phyloP scores from a whole-genome alignment of 2,888 invertebrate species.

The Dryocosmus kuriphilus region DNA sequence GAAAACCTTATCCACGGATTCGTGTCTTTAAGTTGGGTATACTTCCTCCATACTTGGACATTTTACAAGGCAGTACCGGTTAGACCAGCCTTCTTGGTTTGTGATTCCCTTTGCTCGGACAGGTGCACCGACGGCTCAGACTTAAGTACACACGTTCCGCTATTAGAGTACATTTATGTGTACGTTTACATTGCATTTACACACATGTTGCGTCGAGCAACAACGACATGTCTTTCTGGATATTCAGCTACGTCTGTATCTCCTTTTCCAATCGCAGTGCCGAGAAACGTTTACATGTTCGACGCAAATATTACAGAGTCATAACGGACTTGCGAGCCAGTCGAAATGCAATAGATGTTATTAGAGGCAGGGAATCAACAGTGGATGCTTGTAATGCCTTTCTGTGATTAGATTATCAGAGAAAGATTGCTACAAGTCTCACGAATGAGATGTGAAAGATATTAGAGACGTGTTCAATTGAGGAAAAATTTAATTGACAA shows the following conservation, averaged over 20 bases:
- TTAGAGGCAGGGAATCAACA: slow-evolving; percentile 20
- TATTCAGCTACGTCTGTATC: slow-evolving; percentile 28
- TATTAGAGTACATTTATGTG: slow-evolving; percentile 28
- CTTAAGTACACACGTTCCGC: slow-evolving; percentile 41
- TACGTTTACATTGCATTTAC: slow-evolving; percentile 47
- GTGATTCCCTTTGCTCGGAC: slow-evolving; percentile 69
- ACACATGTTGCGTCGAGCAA: slow-evolving; percentile 43
- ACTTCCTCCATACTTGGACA: slow-evolving; percentile 66
- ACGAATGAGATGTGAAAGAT: background rate
- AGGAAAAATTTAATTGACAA: background rate
- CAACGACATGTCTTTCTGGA: slow-evolving; percentile 35
- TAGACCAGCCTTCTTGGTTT: slow-evolving; percentile 68
- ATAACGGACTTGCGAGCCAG: slow-evolving; percentile 33
- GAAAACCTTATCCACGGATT: slow-evolving; percentile 13
- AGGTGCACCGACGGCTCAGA: slow-evolving; percentile 62
- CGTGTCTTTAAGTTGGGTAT: slow-evolving; percentile 13
- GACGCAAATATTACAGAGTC: slow-evolving; percentile 31
- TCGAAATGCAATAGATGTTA: slow-evolving; percentile 35
- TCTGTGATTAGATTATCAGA: slow-evolving; percentile 36
- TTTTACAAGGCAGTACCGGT: slow-evolving; percentile 72
- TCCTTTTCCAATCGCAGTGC: slow-evolving; percentile 33
- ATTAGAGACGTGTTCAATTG: slow-evolving; percentile 14
- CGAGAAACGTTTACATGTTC: slow-evolving; percentile 23
- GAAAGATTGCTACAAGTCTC: slow-evolving; percentile 11
- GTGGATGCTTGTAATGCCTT: slow-evolving; percentile 29